Conservation (phyloP, 2,888 invertebrate species). For the Epirrhoe alternata region DNA sequence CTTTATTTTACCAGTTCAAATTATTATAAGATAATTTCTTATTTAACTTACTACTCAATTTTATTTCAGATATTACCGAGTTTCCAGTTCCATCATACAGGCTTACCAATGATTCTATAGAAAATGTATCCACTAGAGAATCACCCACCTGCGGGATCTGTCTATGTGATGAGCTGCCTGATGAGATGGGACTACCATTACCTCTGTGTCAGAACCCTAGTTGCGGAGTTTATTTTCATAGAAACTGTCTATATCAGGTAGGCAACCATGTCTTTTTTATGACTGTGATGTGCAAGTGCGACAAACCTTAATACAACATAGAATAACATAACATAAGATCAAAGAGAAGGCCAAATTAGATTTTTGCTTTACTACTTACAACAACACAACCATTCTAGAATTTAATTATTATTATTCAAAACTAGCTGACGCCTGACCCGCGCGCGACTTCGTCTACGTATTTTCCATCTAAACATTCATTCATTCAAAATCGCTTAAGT, state of each 20-base stretch:
- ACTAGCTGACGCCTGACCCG: too few relatives aligned
- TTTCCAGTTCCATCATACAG: constrained; percentile 45
- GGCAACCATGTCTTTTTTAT: background rate
- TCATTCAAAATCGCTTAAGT: too few relatives aligned
- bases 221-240: constrained; percentile 73
- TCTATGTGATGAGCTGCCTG: constrained; percentile 62
- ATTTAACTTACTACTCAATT: background rate
- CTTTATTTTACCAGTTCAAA: too few relatives aligned
- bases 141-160: constrained; percentile 67
- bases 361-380: too few relatives aligned
- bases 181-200: constrained; percentile 61
- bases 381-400: too few relatives aligned
- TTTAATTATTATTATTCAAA: too few relatives aligned
- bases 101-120: constrained; percentile 14
- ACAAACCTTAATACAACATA: too few relatives aligned
- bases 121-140: constrained; percentile 36
- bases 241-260: constrained; percentile 73
- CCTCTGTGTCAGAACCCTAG: constrained; percentile 70
- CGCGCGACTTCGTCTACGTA: too few relatives aligned
- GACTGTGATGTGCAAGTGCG: background rate
- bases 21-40: too few relatives aligned
- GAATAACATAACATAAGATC: too few relatives aligned
- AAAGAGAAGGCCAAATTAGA: too few relatives aligned
- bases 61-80: constrained; percentile 50
- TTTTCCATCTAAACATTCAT: too few relatives aligned